Conservation (phyloP, 2,888 invertebrate genomes). For the Spatulosminthurus flaviceps region DNA sequence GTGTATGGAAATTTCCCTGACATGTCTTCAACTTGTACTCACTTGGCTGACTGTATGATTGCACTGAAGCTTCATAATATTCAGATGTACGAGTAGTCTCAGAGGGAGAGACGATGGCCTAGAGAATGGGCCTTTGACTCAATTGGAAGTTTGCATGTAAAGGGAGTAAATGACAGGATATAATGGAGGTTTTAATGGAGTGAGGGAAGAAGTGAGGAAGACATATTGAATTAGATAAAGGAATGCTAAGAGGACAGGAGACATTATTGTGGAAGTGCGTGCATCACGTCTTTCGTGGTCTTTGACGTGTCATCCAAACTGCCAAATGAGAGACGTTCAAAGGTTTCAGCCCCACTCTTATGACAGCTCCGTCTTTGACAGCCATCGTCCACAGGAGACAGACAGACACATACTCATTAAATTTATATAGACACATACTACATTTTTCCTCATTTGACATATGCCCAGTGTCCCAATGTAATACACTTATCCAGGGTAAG, state of each 20-base stretch:
- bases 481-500: not conserved
- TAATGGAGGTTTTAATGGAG: conserved; percentile 23
- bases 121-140: not conserved
- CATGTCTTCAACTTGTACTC: not conserved
- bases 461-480: not conserved
- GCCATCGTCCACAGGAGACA: conserved; percentile 34
- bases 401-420: conserved; percentile 26
- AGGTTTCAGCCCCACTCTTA: conserved; percentile 48
- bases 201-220: conserved; percentile 30
- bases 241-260: conserved; percentile 46
- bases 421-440: conserved; percentile 32
- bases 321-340: conserved; percentile 47
- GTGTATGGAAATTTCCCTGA: conserved; percentile 3
- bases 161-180: conserved; percentile 15
- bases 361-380: conserved; percentile 44
- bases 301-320: conserved; percentile 51
- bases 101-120: too few species aligned
- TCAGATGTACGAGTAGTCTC: too few species aligned
- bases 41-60: not conserved
- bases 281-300: conserved; percentile 48
- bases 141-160: not conserved
- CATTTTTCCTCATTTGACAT: not conserved
- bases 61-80: too few species aligned
- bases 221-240: conserved; percentile 38
- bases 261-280: conserved; percentile 44